Evolutionary conservation across 2,888 invertebrate species (phyloP), one percentile per base, ranked within the genome.

Genomic region (Drosophila hawaiiensis): DNA sequence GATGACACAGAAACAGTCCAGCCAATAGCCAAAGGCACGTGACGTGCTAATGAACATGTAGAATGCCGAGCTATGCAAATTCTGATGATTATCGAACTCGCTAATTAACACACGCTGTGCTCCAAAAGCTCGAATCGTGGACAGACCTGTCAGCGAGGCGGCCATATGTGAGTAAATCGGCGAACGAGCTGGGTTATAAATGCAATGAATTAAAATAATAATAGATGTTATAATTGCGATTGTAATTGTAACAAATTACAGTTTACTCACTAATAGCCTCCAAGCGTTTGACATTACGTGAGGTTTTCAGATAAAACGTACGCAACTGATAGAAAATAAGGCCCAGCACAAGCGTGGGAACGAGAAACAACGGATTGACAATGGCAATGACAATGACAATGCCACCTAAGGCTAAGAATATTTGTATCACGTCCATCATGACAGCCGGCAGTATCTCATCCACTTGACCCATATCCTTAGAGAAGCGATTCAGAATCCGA

Each of bases 131-230:
- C 99, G 95, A 59, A 99, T 98, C 0, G 98, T 98, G 0, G 97
- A 96, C 64, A 99, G 94, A 0, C 99, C 99, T 91, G 97, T 96
- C 29, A 99, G 94, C 0, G 98, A 96, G 19, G 98, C 97, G 91
- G 96, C 97, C 89, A 99, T 94, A 91, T 99, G 98, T 1, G 97
- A 97, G 94, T 98, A 99, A 12, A 99, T 97, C 0, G 99, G 99
- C 88, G 98, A 98, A 74, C 98, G 96, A 78, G 98, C 96, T n/a
- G 95, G 35, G 58, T 74, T 64, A 68, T 67, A 65, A 6, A 55
- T n/a, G n/a, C 16, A 41, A n/a, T 22, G 16, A 14, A 41, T 49
- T n/a, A 61, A 6, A 25, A 43, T 43, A 25, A 35, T 25, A 59
- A 39, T 3, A 25, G 37, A 35, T 35, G 14, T 14, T 35, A 35